Evolutionary conservation across 2,113 vertebrate genomes (phyloP), one percentile per base, ranked within the genome.

Genomic region (Charina bottae): DNA sequence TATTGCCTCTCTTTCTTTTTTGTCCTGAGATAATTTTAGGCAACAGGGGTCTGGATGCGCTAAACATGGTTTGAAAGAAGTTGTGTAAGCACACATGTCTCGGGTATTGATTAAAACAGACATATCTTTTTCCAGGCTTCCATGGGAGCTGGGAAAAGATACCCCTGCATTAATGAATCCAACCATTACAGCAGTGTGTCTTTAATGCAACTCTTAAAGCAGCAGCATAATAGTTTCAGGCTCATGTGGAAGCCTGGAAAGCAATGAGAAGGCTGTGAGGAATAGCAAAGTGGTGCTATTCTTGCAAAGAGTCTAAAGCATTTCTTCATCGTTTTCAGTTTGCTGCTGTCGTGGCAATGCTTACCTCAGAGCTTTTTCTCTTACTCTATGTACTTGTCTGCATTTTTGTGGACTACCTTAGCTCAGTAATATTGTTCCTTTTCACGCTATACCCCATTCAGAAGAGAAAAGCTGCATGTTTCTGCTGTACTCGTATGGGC

Each of bases 391-490:
- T 1, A 89, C 28, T 0, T 28, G 49, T 21, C 3, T 33, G 9
- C 6, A 60, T 21, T 26, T 87, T 37, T 93, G n/a, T 87, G 83
- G 58, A 91, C 28, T 85, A 54, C 46, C 33, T 84, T 93, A 89
- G 8, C n/a, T 94, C 78, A 46, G 1, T 7, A 2, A 17, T 89
- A 3, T 92, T 10, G 92, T 91, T 54, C 83, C 83, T 93, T 93
- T 89, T 68, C 60, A 96, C 90, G 88, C 93, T 49, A 85, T 91
- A 89, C 10, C 83, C 21, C 91, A 91, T 94, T 87, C 10, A 91
- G 5, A 58, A 53, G 56, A 93, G 1, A 54, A 90, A 54, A 93
- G 42, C 33, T 95, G 90, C 95, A 95, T 97, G 84, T 89, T 85
- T 0, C 0, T 33, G 90, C 60, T 55, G 2, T 59, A 91, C 53